Evolutionary conservation across 2,113 vertebrate genomes (phyloP), one percentile per base, ranked within the genome.

Genomic region (Nerophis ophidion): DNA sequence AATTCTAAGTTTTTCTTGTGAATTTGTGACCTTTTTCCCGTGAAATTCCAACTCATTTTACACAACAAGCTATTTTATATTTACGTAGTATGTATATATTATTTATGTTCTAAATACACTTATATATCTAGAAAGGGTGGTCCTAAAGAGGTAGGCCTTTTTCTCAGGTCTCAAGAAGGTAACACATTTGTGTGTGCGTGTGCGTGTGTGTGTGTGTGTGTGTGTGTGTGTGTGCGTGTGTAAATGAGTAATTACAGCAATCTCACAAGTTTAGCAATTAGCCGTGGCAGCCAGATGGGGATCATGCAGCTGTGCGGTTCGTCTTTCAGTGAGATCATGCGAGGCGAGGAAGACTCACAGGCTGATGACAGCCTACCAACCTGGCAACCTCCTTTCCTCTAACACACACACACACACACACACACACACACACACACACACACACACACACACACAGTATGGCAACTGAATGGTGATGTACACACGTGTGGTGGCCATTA

Each of bases 251-350:
- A 88, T 88, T 81, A 85, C 80, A 74, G 77, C 83, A 87, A 89
- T 87, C 87, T 87, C 77, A 73, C 47, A 87, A 84, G 72, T 81
- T 87, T 83, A 89, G 88, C 87, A 87, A 82, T 84, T 82, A 84
- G 65, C 77, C 80, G 84, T 79, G 83, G 65, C 57, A 85, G 79
- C 86, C 83, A 82, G 80, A 88, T 88, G 87, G 80, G 70, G 71
- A 65, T 62, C 58, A 60, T 57, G 65, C 73, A 46, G 66, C 47
- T 62, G 15, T 14, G 69, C 75, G 13, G 54, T 9, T 84, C 68
- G 51, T 84, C 80, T 84, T 79, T 88, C 79, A 86, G 76, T 64
- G 47, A 71, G 74, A 80, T 80, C 77, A 75, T 72, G 65, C 60
- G 77, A 75, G 78, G 60, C 42, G 36, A 83, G 74, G 72, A 80